Evolutionary conservation across 2,888 invertebrate species (phyloP).

Genomic region (Calameuta pallipes): DNA sequence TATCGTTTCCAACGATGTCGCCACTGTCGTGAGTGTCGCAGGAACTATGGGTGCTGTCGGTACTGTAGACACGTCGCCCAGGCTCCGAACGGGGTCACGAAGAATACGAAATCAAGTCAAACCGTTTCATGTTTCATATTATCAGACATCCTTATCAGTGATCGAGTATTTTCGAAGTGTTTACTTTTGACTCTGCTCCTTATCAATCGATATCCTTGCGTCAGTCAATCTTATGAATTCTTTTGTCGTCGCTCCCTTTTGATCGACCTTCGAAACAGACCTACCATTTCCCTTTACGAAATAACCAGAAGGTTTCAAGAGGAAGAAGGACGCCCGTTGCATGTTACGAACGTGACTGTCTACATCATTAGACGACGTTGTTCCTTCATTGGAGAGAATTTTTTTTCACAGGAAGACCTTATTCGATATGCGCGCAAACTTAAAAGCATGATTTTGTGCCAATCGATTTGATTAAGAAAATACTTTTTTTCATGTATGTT

Average conservation of each 20-base stretch:
- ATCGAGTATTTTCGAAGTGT: neutral
- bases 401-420: neutral
- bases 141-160: neutral
- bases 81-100: neutral
- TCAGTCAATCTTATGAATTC: neutral
- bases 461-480: neutral
- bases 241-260: neutral
- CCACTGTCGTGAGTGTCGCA: neutral
- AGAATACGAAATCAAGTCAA: neutral
- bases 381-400: neutral
- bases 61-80: neutral
- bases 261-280: neutral
- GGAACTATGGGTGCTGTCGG: neutral
- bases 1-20: conserved; percentile 5
- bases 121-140: neutral
- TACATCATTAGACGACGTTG: too few species aligned
- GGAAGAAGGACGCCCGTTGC: neutral
- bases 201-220: neutral
- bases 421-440: neutral
- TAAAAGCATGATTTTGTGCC: neutral
- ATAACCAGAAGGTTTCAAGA: neutral
- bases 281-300: neutral
- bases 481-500: neutral
- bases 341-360: too few species aligned
- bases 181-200: neutral